Percentiles rank a stretch among this genome's conserved stretches.
Evolutionary conservation across 2,113 vertebrate genomes (phyloP).

Genomic region (Phalacrocorax aristotelis): DNA sequence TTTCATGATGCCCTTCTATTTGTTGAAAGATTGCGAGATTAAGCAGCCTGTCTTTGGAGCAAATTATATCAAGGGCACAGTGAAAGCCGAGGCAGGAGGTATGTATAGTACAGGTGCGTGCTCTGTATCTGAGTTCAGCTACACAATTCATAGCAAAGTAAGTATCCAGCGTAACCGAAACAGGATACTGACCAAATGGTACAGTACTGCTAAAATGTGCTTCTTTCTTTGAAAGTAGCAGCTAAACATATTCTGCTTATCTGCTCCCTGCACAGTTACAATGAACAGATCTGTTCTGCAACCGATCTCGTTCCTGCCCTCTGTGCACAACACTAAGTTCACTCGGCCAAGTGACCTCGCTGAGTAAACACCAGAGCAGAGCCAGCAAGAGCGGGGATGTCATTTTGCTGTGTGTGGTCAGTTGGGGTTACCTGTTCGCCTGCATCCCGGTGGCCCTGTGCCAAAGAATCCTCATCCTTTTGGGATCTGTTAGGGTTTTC

Average conservation of each 20-base stretch:
- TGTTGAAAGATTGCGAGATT: constrained; percentile 94
- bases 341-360: not conserved
- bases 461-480: not conserved
- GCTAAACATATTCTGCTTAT: not conserved
- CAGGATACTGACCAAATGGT: not conserved
- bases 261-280: not conserved
- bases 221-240: not conserved
- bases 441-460: not conserved
- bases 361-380: not conserved
- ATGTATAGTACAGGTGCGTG: not conserved
- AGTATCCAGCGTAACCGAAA: not conserved
- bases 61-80: constrained; percentile 91
- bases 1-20: constrained; percentile 97
- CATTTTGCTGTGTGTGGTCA: not conserved
- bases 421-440: not conserved
- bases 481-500: not conserved
- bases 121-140: not conserved
- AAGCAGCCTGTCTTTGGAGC: constrained; percentile 97
- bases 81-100: constrained; percentile 92
- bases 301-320: not conserved
- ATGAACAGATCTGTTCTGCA: not conserved
- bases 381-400: not conserved
- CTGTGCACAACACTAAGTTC: not conserved
- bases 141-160: not conserved
- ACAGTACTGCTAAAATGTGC: not conserved